A percentile compares a stretch with the other conserved stretches of the same genome.
Conservation (phyloP, 1,140 invertebrate genomes). For the Rhyzopertha dominica region DNA sequence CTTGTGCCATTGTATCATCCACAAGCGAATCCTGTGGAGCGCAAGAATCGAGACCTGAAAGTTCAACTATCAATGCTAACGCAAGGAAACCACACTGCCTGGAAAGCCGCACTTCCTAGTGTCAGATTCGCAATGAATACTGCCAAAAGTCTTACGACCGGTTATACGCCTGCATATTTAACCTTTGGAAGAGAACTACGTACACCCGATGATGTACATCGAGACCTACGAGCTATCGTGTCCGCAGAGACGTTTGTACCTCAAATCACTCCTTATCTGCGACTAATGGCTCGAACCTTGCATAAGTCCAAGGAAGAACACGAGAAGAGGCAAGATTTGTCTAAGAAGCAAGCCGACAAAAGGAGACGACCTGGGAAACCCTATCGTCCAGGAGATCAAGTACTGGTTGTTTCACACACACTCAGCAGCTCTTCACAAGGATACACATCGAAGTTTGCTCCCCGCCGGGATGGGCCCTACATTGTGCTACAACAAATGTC, state of each 20-base stretch:
- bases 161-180: constrained; percentile 44
- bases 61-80: constrained; percentile 37
- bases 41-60: constrained; percentile 44
- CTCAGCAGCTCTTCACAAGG: too few species aligned
- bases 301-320: too few species aligned
- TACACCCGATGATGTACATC: constrained; percentile 26
- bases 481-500: too few species aligned
- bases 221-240: constrained; percentile 30
- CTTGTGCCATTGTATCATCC: constrained; percentile 42
- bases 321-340: too few species aligned
- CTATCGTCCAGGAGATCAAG: too few species aligned
- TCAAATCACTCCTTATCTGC: constrained; percentile 34
- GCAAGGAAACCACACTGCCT: constrained; percentile 37
- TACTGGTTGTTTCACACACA: too few species aligned
- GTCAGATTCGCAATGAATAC: constrained; percentile 46
- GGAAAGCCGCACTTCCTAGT: constrained; percentile 38
- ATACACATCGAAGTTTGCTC: too few species aligned
- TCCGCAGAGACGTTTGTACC: constrained; percentile 31
- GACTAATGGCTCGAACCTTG: too few species aligned
- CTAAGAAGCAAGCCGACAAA: too few species aligned
- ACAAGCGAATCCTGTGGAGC: constrained; percentile 42
- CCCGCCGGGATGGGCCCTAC: too few species aligned
- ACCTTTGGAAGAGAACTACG: constrained; percentile 34
- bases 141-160: constrained; percentile 39
- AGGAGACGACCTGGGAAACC: too few species aligned